Percentiles rank a stretch among this genome's conserved stretches.
Evolutionary conservation across 2,113 vertebrate genomes (phyloP).

Genomic region (Ciconia stormi): DNA sequence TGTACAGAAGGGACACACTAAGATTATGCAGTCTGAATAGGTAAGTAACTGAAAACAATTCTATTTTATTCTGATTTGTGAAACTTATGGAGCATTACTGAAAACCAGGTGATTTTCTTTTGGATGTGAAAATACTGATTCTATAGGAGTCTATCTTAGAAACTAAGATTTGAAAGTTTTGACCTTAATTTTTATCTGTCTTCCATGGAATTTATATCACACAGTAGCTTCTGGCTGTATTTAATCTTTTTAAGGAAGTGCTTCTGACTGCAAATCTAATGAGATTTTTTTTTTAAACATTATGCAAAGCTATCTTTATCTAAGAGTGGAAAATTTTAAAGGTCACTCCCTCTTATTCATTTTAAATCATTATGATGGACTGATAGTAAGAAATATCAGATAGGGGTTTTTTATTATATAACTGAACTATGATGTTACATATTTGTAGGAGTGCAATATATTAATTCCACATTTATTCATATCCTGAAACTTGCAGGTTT

Average conservation of each 20-base stretch:
- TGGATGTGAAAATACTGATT: neutral
- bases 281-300: neutral
- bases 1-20: neutral
- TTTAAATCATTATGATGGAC: neutral
- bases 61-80: neutral
- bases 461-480: neutral
- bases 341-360: neutral
- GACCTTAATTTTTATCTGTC: neutral
- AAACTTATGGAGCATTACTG: neutral
- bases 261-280: neutral
- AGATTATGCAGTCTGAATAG: neutral
- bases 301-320: neutral
- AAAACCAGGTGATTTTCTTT: neutral
- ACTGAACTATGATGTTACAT: neutral
- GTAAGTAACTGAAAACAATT: neutral
- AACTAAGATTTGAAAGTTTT: neutral
- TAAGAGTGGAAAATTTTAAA: neutral
- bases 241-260: conserved; percentile 12
- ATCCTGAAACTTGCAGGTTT: neutral
- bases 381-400: neutral
- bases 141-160: neutral
- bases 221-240: neutral
- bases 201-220: neutral
- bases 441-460: neutral
- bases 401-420: neutral